Evolutionary conservation across 1,140 invertebrate species (phyloP).

Genomic region (Popillia japonica): DNA sequence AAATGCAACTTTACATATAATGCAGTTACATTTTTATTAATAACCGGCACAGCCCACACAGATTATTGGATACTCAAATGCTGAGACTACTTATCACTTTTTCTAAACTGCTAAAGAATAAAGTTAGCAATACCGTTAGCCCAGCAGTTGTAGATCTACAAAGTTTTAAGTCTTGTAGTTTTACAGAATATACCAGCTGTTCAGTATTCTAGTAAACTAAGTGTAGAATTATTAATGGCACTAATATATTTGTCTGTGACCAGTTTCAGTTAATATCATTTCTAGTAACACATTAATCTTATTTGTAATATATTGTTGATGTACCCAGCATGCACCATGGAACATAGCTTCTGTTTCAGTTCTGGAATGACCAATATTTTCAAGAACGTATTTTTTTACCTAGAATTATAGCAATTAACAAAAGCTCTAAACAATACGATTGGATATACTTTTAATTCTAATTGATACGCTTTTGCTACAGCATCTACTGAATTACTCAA

Average conservation of each 20-base stretch:
- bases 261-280: slow-evolving; percentile 55
- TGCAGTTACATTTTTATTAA: too few species aligned
- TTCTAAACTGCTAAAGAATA: too few species aligned
- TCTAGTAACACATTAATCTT: slow-evolving; percentile 53
- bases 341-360: slow-evolving; percentile 56
- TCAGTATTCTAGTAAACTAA: too few species aligned
- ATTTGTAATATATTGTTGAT: slow-evolving; percentile 51
- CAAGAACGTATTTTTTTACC: slow-evolving; percentile 55
- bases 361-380: slow-evolving; percentile 56
- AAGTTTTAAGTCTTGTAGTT: too few species aligned
- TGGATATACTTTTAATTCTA: slow-evolving; percentile 53
- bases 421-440: neutral
- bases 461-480: slow-evolving; percentile 52
- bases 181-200: too few species aligned
- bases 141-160: too few species aligned
- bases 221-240: too few species aligned
- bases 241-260: slow-evolving; percentile 50
- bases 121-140: too few species aligned
- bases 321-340: slow-evolving; percentile 53
- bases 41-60: too few species aligned
- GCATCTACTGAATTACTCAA: slow-evolving; percentile 44
- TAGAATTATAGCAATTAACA: slow-evolving; percentile 45
- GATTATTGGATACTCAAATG: too few species aligned
- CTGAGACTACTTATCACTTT: too few species aligned
- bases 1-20: too few species aligned